Percentiles rank a stretch among this genome's conserved stretches.
phyloP scores from a whole-genome alignment of 2,888 invertebrate species.

The Dynastes maya region DNA sequence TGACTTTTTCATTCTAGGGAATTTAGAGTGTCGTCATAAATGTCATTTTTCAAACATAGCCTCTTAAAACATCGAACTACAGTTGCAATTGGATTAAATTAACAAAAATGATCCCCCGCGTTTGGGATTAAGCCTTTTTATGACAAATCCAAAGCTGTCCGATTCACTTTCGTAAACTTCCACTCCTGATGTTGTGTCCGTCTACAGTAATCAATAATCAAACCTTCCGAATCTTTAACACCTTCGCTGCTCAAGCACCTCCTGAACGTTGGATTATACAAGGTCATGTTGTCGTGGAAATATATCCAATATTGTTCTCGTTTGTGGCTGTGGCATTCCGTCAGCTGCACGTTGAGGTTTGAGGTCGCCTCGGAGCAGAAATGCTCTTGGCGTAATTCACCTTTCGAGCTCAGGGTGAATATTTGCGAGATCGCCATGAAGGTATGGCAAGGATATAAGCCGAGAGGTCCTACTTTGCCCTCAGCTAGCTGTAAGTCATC shows the following conservation, averaged over 20 bases:
- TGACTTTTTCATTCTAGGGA: too few species aligned
- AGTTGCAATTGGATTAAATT: too few species aligned
- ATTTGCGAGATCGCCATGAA: slow-evolving; percentile 81
- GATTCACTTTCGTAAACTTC: slow-evolving; percentile 66
- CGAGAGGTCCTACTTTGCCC: slow-evolving; percentile 76
- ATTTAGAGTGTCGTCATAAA: too few species aligned
- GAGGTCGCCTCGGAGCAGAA: slow-evolving; percentile 79
- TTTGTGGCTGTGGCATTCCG: slow-evolving; percentile 70
- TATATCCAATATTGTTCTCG: slow-evolving; percentile 68
- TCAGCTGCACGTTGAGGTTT: slow-evolving; percentile 70
- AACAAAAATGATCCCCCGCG: too few species aligned
- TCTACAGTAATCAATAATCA: slow-evolving; percentile 64
- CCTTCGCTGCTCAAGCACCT: slow-evolving; percentile 67
- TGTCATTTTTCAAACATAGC: too few species aligned
- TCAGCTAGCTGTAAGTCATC: slow-evolving; percentile 85
- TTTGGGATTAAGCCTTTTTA: neutral
- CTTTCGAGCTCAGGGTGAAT: slow-evolving; percentile 80
- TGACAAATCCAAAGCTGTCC: slow-evolving; percentile 56
- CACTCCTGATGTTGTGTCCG: slow-evolving; percentile 65
- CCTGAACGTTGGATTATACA: slow-evolving; percentile 65
- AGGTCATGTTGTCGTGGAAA: slow-evolving; percentile 63
- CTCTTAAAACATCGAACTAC: too few species aligned
- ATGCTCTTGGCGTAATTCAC: slow-evolving; percentile 85
- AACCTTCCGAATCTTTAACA: slow-evolving; percentile 65
- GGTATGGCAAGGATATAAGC: slow-evolving; percentile 83